Evolutionary conservation across 2,888 invertebrate species (phyloP), one percentile per base, ranked within the genome.

Genomic region (Galerucella calmariensis): DNA sequence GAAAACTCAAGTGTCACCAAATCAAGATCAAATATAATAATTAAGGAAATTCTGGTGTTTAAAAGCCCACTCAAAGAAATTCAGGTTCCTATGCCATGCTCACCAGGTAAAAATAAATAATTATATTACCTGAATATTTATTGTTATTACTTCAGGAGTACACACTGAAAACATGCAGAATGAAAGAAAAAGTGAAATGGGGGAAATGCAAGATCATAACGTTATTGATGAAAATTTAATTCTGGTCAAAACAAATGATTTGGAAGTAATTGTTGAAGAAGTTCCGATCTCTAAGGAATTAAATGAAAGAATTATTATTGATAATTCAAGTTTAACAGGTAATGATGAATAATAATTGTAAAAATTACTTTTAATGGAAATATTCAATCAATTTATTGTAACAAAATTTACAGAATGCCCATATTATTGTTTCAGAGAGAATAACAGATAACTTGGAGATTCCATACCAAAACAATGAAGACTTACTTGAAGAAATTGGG

Each of bases 271-370:
- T 62, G 16, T 68, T 73, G 69, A 72, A 75, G 72, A 69, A 72
- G 67, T 67, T 75, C 10, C 69, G 63, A 53, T 66, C 48, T n/a
- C 44, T 59, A 62, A 61, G 48, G 59, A 56, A 27, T 12, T 67
- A 67, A 35, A n/a, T 72, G 71, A 75, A 59, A 12, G 2, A 35
- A 59, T 59, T 16, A 62, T 20, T 27, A 14, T 24, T 73, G 41
- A 1, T 27, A 51, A 62, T 44, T 1, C 16, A 58, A 58, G 11
- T 12, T 58, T 41, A 69, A 48, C 56, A 59, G 67, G 27, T 53
- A 41, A 69, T 73, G 44, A 56, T 69, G 72, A 35, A 69, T n/a
- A 69, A 73, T 70, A 69, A 74, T 76, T 67, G 67, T 70, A 41
- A 75, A 67, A 51, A 75, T 67, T 68, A 70, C 66, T 12, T 48